Evolutionary conservation across 2,888 invertebrate genomes (phyloP).

Genomic region (Nemapogon koenigi): DNA sequence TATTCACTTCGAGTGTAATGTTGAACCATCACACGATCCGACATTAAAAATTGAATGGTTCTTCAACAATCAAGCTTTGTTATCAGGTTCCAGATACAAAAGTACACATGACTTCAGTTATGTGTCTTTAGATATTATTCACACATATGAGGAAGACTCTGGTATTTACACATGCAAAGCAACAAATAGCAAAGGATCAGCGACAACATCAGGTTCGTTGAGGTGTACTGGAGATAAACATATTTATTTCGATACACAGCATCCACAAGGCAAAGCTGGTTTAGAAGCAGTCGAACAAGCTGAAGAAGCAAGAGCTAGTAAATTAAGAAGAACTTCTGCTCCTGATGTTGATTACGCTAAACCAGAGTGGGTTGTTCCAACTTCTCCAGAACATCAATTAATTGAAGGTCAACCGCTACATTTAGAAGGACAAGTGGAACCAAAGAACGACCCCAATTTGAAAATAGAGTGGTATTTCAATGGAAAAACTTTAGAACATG

Average conservation of each 20-base stretch:
- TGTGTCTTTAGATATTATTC: slow-evolving; percentile 87
- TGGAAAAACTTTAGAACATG: slow-evolving; percentile 85
- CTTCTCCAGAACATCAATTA: slow-evolving; percentile 80
- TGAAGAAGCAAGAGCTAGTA: slow-evolving; percentile 79
- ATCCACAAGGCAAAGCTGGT: slow-evolving; percentile 92
- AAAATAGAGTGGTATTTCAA: slow-evolving; percentile 96
- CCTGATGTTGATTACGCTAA: slow-evolving; percentile 82
- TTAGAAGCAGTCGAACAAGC: slow-evolving; percentile 89
- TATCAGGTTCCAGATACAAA: slow-evolving; percentile 88
- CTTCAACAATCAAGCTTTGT: slow-evolving; percentile 89
- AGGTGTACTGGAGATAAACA: slow-evolving; percentile 82
- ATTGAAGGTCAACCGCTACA: slow-evolving; percentile 86
- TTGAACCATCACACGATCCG: slow-evolving; percentile 91
- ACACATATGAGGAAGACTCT: slow-evolving; percentile 90
- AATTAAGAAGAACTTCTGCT: slow-evolving; percentile 70
- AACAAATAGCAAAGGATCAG: slow-evolving; percentile 85
- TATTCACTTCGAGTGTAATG: slow-evolving; percentile 90
- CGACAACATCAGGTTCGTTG: slow-evolving; percentile 88
- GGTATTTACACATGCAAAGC: slow-evolving; percentile 92
- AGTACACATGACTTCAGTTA: slow-evolving; percentile 96
- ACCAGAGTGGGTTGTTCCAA: slow-evolving; percentile 85
- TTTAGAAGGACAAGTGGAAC: slow-evolving; percentile 93
- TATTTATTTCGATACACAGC: slow-evolving; percentile 89
- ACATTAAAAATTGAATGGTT: slow-evolving; percentile 94
- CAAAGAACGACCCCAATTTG: slow-evolving; percentile 89